These are phyloP conservation scores for Etheostoma cragini DNA, from an alignment of 2,113 vertebrate genomes.

Conservation along the genomic window DNA sequence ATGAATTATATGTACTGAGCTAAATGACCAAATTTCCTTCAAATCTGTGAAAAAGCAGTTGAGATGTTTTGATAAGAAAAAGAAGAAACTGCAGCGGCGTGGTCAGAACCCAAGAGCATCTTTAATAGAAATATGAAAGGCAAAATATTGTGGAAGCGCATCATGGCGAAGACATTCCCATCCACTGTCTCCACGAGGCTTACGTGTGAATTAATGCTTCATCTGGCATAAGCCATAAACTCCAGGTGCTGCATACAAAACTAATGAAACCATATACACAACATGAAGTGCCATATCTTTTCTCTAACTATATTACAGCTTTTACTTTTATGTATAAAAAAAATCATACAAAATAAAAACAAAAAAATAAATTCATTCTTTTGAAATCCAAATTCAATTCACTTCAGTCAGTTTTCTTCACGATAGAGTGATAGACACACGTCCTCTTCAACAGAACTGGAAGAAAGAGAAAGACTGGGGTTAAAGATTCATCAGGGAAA, in stretches of 20 bases:
- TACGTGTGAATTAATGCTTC: conserved; percentile 35
- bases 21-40: background rate
- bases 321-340: conserved; percentile 63
- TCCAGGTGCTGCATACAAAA: conserved; percentile 60
- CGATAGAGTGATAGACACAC: conserved; percentile 7
- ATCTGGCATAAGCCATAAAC: conserved; percentile 30
- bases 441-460: conserved; percentile 82
- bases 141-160: conserved; percentile 51
- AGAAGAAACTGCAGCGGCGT: background rate
- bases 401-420: conserved; percentile 43
- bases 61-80: background rate
- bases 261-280: conserved; percentile 54
- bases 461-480: conserved; percentile 14
- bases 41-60: background rate
- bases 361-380: conserved; percentile 35
- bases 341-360: conserved; percentile 58
- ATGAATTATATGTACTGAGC: too few species aligned
- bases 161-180: conserved; percentile 70
- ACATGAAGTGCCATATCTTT: conserved; percentile 54
- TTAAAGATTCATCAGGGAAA: conserved; percentile 1
- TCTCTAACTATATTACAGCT: conserved; percentile 69
- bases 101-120: conserved; percentile 45
- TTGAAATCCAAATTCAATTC: conserved; percentile 50
- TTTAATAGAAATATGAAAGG: conserved; percentile 70
- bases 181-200: conserved; percentile 36